Evolutionary conservation across 2,888 invertebrate species (phyloP), one percentile per base, ranked within the genome.

Genomic region (Cepaea hortensis): DNA sequence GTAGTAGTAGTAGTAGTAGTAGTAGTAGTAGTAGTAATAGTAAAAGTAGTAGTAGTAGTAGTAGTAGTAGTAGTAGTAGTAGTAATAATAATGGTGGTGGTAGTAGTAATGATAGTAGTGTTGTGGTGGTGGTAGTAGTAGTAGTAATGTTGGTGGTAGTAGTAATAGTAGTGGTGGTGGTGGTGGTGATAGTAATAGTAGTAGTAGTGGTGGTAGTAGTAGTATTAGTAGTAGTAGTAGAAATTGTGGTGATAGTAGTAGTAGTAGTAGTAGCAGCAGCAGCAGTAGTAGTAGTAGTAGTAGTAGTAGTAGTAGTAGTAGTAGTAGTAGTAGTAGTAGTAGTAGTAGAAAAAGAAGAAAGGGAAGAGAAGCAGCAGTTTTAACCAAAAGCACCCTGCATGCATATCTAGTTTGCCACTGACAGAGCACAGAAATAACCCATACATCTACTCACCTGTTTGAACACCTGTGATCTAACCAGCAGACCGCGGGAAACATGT

Each of bases 21-120:
- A 68, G 68, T 68, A 0, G 68, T 68, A 18, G 68, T 18, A 68
- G 5, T n/a, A 68, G n/a, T 68, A 68, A 3, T 18, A 68, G 68
- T 18, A n/a, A n/a, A 3, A 4, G 68, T 68, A 68, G n/a, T 18
- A 4, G 68, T 18, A 68, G 68, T 68, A 68, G 68, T 20, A 68
- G 68, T 68, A 68, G 68, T n/a, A 68, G 68, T 68, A 68, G 68
- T 68, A 68, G 68, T 68, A 68, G 68, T 68, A 68, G 68, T 68
- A 68, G 68, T 68, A 68, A 5, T 68, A 68, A 5, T 68, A 68
- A 5, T 68, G 4, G 68, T 68, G 4, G 68, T 68, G 4, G 68
- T 68, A 68, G 68, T n/a, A 68, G 68, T n/a, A 68, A 5, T n/a
- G 4, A 5, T n/a, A 68, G 68, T n/a, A 68, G 68, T 68, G n/a